Evolutionary conservation across 2,797 vertebrate species (phyloP).

Genomic region (Danio choprae): DNA sequence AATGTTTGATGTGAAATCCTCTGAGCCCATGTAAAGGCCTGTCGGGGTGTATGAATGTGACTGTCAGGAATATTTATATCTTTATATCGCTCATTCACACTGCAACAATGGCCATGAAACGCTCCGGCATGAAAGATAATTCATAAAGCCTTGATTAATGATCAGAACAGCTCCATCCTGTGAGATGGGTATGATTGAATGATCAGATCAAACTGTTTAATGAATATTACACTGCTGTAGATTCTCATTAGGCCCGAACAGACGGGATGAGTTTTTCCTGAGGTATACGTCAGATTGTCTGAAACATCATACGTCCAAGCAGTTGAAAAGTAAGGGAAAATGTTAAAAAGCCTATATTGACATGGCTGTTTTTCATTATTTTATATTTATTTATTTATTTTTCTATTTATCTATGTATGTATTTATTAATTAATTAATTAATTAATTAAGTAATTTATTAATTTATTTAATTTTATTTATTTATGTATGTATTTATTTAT

Average conservation of each 20-base stretch:
- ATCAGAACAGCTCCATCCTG: conserved; percentile 1
- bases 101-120: conserved; percentile 1
- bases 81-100: conserved; percentile 1
- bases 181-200: conserved; percentile 12
- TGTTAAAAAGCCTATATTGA: too few species aligned
- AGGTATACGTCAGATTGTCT: neutral
- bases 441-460: too few species aligned
- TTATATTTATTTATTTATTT: too few species aligned
- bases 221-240: conserved; percentile 4
- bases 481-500: too few species aligned
- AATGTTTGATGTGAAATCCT: conserved; percentile 10
- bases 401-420: too few species aligned
- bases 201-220: conserved; percentile 28
- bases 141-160: conserved; percentile 16
- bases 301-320: too few species aligned
- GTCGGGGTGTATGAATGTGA: conserved; percentile 3
- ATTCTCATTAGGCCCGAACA: neutral
- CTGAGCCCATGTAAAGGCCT: neutral
- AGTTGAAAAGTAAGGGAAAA: too few species aligned
- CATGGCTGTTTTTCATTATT: too few species aligned
- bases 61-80: conserved; percentile 5
- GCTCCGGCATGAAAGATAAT: conserved; percentile 11
- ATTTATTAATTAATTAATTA: too few species aligned
- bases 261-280: neutral
- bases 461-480: too few species aligned